Evolutionary conservation across 2,113 vertebrate species (phyloP), one percentile per base, ranked within the genome.

Genomic region (Electrona antarctica): DNA sequence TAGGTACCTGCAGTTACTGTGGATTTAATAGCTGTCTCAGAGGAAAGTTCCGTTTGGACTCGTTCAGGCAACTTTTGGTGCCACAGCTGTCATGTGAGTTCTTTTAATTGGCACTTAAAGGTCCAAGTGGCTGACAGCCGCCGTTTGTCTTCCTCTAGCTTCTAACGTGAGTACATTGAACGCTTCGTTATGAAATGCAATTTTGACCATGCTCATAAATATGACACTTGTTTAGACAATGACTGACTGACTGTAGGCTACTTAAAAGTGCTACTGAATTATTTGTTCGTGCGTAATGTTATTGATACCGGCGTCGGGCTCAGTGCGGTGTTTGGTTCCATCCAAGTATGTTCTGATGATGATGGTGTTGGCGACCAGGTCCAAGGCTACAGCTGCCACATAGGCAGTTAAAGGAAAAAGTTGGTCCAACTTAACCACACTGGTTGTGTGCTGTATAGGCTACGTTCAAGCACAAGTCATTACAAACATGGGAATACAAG

Each of bases 121-220:
- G 80, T 82, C 33, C 33, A 62, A 89, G 87, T 74, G 56, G 60
- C 57, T 71, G 76, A 78, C 66, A 78, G 69, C 4, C 65, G 29
- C 74, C 21, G 54, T 79, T 21, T 67, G 15, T 21, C 9, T 41
- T 5, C 6, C n/a, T 41, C 13, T 21, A 4, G 28, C 48, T 41
- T 59, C 13, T 64, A 54, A 10, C 9, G 52, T 54, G 57, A 33
- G 7, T 64, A 28, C 5, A 60, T 29, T 15, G 55, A 46, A 13
- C 54, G 69, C 46, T 29, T 33, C 21, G 21, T 21, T 51, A 47
- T 45, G 41, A 0, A 76, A 66, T 69, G 13, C 55, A 67, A 70
- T 48, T 64, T 61, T 52, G 41, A 74, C 69, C 51, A n/a, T 8
- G 0, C 63, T 70, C 54, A 21, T 41, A 47, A 58, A 1, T 69